These are phyloP conservation scores for Australoheros scitulus DNA, from an alignment of 2,113 vertebrate genomes.

Conservation along the genomic window DNA sequence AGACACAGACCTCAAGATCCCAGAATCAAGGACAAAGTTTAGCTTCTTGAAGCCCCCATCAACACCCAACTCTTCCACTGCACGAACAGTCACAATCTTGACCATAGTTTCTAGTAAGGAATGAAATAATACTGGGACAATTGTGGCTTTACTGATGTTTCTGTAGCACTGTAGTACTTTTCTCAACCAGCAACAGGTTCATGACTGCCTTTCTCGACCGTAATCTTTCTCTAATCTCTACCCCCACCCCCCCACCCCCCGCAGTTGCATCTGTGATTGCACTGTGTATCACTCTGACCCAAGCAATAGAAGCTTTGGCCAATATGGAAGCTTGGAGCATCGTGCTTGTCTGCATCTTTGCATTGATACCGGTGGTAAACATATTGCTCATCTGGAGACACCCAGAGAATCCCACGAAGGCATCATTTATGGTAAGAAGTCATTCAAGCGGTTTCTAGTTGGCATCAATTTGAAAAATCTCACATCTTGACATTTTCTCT, in stretches of 20 bases:
- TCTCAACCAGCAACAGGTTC: background rate
- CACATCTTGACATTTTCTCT: background rate
- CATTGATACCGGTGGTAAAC: conserved; percentile 64
- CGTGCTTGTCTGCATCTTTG: conserved; percentile 66
- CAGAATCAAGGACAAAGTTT: conserved; percentile 41
- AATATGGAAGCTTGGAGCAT: conserved; percentile 75
- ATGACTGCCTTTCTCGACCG: background rate
- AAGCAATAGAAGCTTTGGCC: conserved; percentile 69
- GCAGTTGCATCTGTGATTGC: conserved; percentile 74
- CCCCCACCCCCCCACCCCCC: no score
- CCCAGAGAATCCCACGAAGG: conserved; percentile 80
- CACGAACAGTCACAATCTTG: conserved; percentile 71
- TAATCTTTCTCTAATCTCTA: background rate
- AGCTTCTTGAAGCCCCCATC: conserved; percentile 68
- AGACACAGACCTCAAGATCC: conserved; percentile 33
- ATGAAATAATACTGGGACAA: background rate
- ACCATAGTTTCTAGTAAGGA: conserved; percentile 66
- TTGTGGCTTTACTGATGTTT: background rate
- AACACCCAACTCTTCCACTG: conserved; percentile 68
- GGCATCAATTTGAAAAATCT: background rate
- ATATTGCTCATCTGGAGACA: conserved; percentile 82
- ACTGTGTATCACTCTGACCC: conserved; percentile 70
- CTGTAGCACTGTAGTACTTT: background rate
- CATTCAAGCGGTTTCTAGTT: background rate
- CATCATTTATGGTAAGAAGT: conserved; percentile 82